Evolutionary conservation across 2,113 vertebrate genomes (phyloP).

Genomic region (Chaetorhynchus papuensis): DNA sequence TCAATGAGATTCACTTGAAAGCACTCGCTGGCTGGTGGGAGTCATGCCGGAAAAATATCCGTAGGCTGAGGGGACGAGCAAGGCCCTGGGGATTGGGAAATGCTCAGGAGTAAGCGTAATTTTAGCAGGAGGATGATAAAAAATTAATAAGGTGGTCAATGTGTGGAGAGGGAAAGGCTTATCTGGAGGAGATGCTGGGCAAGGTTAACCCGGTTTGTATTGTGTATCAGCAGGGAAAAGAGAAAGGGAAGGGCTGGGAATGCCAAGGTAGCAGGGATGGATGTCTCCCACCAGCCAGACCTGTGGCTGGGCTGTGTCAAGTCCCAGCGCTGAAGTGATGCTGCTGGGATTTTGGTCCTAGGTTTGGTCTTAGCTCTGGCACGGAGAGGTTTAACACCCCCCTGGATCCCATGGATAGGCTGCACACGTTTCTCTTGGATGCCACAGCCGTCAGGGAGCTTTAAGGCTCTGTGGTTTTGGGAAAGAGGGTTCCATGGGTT

Average conservation of each 20-base stretch:
- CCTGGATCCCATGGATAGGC: rapidly evolving
- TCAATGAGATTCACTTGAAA: background rate
- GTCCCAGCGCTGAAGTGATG: background rate
- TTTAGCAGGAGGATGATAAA: background rate
- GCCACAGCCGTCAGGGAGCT: rapidly evolving
- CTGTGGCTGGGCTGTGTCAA: too few relatives aligned
- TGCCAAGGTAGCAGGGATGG: background rate
- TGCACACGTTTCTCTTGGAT: background rate
- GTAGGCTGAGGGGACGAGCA: background rate
- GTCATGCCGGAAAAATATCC: background rate
- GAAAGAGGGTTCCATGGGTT: background rate
- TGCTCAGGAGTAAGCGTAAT: background rate
- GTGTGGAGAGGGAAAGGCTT: background rate
- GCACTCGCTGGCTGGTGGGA: rapidly evolving
- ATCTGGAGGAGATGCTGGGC: background rate
- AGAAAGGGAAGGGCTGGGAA: background rate
- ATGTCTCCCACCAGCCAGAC: background rate
- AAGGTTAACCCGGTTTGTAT: background rate
- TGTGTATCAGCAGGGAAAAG: background rate
- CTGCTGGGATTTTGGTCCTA: background rate
- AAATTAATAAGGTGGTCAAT: background rate
- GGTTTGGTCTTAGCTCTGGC: background rate
- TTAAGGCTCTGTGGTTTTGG: background rate
- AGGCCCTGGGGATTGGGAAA: background rate
- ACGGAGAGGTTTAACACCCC: rapidly evolving